Conservation (phyloP, 1,140 invertebrate species). For the Hyles euphorbiae region DNA sequence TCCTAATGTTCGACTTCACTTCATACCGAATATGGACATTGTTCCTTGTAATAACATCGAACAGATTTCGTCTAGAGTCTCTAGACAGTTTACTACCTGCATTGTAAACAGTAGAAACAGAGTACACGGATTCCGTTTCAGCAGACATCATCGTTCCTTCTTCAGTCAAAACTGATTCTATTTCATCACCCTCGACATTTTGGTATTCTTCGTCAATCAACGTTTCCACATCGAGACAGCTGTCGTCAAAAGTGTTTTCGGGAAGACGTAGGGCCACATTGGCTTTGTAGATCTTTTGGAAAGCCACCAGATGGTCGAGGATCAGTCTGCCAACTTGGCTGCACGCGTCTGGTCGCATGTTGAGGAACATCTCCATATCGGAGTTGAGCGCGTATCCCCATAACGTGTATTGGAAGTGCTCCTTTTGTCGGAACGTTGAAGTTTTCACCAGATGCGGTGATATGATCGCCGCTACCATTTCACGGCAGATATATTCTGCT, state of each 20-base stretch:
- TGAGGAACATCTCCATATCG: conserved; percentile 76
- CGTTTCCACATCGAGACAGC: conserved; percentile 54
- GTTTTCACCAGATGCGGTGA: conserved; percentile 70
- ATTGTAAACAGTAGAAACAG: conserved; percentile 58
- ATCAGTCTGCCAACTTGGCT: conserved; percentile 76
- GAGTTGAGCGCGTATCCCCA: conserved; percentile 77
- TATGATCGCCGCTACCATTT: conserved; percentile 73
- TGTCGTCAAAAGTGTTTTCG: conserved; percentile 56
- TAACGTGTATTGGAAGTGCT: conserved; percentile 73
- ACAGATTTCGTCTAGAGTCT: conserved; percentile 60
- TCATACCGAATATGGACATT: conserved; percentile 65
- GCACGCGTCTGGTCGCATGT: conserved; percentile 76
- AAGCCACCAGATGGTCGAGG: conserved; percentile 71
- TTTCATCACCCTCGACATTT: conserved; percentile 61
- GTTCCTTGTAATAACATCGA: conserved; percentile 64
- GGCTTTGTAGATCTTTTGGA: conserved; percentile 70
- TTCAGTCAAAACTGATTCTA: conserved; percentile 58
- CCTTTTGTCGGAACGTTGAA: conserved; percentile 66
- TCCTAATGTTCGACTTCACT: conserved; percentile 66
- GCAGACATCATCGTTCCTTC: conserved; percentile 54
- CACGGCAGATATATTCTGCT: conserved; percentile 75
- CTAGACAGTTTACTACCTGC: conserved; percentile 51
- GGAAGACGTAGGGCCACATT: conserved; percentile 39
- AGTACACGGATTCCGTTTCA: conserved; percentile 61
- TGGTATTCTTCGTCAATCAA: conserved; percentile 69